phyloP scores from a whole-genome alignment of 2,113 vertebrate genomes.

The Lepus europaeus region DNA sequence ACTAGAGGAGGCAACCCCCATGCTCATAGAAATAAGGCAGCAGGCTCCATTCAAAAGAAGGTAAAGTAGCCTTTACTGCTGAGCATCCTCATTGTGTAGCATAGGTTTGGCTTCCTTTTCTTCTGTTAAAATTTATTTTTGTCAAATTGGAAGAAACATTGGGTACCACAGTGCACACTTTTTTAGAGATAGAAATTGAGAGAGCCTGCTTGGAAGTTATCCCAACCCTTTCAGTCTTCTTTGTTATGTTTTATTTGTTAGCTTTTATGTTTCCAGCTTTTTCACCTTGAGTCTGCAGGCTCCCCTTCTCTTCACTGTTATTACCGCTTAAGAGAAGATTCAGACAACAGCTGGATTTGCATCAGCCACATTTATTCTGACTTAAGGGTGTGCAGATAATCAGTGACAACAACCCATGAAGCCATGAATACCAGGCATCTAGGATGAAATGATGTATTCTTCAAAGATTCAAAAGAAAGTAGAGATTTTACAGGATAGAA shows the following conservation, averaged over 20 bases:
- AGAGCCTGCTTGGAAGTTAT: constrained; percentile 51
- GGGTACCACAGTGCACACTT: background rate
- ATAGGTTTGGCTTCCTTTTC: constrained; percentile 20
- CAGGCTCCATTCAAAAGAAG: background rate
- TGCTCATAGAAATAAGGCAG: background rate
- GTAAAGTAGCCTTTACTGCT: background rate
- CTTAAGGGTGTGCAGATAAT: constrained; percentile 26
- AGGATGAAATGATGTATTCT: background rate
- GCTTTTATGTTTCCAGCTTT: background rate
- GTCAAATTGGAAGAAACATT: constrained; percentile 67
- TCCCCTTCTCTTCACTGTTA: background rate
- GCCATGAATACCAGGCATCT: constrained; percentile 34
- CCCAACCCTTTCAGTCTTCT: constrained; percentile 60
- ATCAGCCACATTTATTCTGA: background rate
- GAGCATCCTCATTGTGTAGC: background rate
- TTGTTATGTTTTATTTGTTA: constrained; percentile 51
- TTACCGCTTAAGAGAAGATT: background rate
- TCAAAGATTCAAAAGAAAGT: constrained; percentile 64
- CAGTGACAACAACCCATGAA: constrained; percentile 5
- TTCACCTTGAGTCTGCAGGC: background rate
- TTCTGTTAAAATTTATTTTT: constrained; percentile 53
- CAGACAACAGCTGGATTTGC: background rate
- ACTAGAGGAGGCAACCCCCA: background rate
- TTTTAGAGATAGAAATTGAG: constrained; percentile 42
- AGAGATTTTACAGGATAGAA: background rate